Conservation (phyloP, 2,888 invertebrate species). For the Aspidiotus destructor region DNA sequence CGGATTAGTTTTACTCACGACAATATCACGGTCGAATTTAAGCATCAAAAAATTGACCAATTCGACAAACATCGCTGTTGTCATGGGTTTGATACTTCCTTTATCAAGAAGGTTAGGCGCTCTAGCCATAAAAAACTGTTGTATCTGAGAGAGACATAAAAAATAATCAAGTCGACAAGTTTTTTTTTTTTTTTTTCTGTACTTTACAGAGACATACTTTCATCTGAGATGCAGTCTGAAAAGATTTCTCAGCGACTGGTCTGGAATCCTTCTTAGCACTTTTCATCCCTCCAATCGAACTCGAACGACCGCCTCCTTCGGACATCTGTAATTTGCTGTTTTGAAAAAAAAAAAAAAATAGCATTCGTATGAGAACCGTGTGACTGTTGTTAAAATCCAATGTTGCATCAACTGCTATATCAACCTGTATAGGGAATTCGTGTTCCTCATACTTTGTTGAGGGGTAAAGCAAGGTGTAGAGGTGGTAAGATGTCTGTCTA, state of each 20-base stretch:
- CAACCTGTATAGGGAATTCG: conserved; percentile 10
- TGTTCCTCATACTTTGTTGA: conserved; percentile 12
- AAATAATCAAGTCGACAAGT: background rate
- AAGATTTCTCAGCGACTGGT: conserved; percentile 34
- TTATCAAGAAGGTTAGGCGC: conserved; percentile 26
- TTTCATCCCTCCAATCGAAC: conserved; percentile 34
- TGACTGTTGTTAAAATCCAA: background rate
- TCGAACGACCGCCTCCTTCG: conserved; percentile 28
- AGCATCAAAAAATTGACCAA: conserved; percentile 34
- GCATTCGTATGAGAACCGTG: background rate
- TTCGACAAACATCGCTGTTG: conserved; percentile 34
- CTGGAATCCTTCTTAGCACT: conserved; percentile 34
- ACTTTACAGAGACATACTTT: conserved; percentile 26
- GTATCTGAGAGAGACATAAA: conserved; percentile 1
- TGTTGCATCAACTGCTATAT: background rate
- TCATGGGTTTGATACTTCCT: conserved; percentile 35
- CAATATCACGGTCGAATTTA: conserved; percentile 24
- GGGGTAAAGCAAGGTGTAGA: conserved; percentile 21
- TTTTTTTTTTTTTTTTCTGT: no score
- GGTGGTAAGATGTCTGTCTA: conserved; percentile 13
- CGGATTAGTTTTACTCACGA: conserved; percentile 30
- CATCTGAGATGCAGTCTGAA: conserved; percentile 29
- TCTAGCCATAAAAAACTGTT: conserved; percentile 14
- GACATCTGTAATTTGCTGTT: conserved; percentile 8
- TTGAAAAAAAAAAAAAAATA: background rate